phyloP scores from a whole-genome alignment of 2,888 invertebrate species.

The Bombylius major region DNA sequence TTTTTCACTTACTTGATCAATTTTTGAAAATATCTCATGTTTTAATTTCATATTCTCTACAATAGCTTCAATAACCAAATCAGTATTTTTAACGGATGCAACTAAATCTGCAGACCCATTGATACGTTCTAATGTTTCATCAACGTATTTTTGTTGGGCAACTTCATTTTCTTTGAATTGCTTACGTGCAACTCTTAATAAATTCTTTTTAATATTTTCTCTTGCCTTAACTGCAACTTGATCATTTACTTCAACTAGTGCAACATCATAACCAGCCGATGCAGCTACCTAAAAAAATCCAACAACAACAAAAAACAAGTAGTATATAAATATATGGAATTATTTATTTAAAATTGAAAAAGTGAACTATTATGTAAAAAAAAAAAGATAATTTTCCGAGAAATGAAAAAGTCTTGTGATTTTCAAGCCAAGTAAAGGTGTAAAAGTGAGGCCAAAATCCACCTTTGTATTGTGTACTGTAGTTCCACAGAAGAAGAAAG shows the following conservation, averaged over 20 bases:
- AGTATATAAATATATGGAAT: background rate
- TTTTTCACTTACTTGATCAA: slow-evolving; percentile 47
- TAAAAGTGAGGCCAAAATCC: too few species aligned
- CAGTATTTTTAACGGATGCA: slow-evolving; percentile 50
- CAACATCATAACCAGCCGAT: slow-evolving; percentile 69
- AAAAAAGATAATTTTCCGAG: too few species aligned
- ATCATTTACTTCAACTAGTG: slow-evolving; percentile 62
- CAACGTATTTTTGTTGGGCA: slow-evolving; percentile 54
- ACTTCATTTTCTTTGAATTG: slow-evolving; percentile 51
- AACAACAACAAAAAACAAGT: background rate
- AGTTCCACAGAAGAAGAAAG: too few species aligned
- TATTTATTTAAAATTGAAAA: too few species aligned
- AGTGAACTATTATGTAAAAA: too few species aligned
- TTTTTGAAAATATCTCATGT: slow-evolving; percentile 57
- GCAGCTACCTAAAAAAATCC: slow-evolving; percentile 56
- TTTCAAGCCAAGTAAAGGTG: too few species aligned
- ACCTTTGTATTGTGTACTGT: too few species aligned
- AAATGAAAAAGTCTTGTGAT: too few species aligned
- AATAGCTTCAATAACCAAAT: slow-evolving; percentile 76
- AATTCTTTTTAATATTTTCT: slow-evolving; percentile 52
- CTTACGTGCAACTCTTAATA: slow-evolving; percentile 69
- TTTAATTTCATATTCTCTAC: slow-evolving; percentile 70
- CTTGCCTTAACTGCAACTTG: slow-evolving; percentile 61
- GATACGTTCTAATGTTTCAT: slow-evolving; percentile 47
- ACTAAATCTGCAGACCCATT: slow-evolving; percentile 48